A percentile compares a stretch with the other conserved stretches of the same genome.
Conservation (phyloP, 2,888 invertebrate species). For the Pecten maximus region DNA sequence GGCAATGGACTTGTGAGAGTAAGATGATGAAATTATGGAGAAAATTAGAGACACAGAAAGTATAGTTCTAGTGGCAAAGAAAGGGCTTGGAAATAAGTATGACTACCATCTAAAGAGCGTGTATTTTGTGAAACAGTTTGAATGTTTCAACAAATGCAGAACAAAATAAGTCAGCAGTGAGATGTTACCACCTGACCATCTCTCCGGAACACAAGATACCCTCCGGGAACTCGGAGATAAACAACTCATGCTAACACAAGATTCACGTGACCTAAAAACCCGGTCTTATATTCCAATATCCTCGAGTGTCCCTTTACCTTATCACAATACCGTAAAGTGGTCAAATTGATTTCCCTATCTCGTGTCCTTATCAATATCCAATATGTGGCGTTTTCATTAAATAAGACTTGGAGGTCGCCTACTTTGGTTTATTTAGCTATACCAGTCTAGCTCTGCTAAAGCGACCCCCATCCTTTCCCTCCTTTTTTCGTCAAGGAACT, state of each 20-base stretch:
- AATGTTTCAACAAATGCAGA: no score
- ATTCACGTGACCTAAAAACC: neutral
- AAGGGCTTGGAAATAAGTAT: no score
- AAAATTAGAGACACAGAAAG: no score
- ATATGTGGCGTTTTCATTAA: neutral
- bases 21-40: no score
- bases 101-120: no score
- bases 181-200: no score
- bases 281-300: neutral
- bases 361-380: neutral
- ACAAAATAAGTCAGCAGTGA: no score
- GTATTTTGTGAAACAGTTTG: no score
- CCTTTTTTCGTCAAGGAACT: neutral
- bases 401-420: neutral
- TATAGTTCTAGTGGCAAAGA: no score
- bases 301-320: neutral
- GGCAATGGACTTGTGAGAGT: no score
- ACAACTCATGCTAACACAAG: neutral
- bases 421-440: neutral
- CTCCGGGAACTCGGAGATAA: neutral
- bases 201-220: neutral
- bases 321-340: neutral
- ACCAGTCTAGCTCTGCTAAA: neutral
- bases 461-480: neutral
- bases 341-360: neutral